Percentiles rank a stretch among this genome's conserved stretches.
Evolutionary conservation across 1,140 invertebrate species (phyloP).

Genomic region (Amyelois transitella): DNA sequence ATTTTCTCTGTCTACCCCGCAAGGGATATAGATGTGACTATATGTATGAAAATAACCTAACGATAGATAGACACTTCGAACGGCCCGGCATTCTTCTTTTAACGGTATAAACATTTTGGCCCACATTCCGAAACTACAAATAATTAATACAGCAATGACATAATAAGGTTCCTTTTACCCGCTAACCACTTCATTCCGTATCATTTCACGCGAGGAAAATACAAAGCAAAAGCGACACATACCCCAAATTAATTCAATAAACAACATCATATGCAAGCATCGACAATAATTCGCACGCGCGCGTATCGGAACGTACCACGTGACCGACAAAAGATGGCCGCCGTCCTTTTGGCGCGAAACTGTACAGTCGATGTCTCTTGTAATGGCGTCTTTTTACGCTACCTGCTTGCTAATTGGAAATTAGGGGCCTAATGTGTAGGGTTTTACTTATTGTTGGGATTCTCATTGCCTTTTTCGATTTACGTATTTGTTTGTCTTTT

Average conservation of each 20-base stretch:
- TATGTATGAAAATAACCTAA: too few relatives aligned
- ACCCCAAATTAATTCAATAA: conserved; percentile 70
- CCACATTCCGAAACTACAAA: too few relatives aligned
- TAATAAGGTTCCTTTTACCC: too few relatives aligned
- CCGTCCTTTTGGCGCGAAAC: conserved; percentile 59
- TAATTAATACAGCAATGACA: too few relatives aligned
- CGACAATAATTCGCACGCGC: conserved; percentile 69
- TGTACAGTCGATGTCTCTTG: conserved; percentile 29
- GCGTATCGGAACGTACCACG: conserved; percentile 49
- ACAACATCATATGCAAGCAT: conserved; percentile 66
- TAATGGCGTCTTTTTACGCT: conserved; percentile 71
- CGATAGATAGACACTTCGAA: too few relatives aligned
- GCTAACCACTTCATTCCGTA: not conserved
- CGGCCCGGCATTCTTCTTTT: too few relatives aligned
- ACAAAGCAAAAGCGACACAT: conserved; percentile 37
- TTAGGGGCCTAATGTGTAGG: conserved; percentile 64
- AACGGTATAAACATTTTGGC: too few relatives aligned
- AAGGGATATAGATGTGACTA: too few relatives aligned
- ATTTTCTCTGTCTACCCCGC: too few relatives aligned
- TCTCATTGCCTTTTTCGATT: conserved; percentile 58
- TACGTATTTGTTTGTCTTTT: conserved; percentile 49
- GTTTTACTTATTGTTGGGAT: conserved; percentile 51
- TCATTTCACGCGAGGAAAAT: not conserved
- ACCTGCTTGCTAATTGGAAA: conserved; percentile 71
- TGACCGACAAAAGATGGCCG: conserved; percentile 59